phyloP scores from a whole-genome alignment of 2,113 vertebrate genomes.

The Atherinomorus stipes region DNA sequence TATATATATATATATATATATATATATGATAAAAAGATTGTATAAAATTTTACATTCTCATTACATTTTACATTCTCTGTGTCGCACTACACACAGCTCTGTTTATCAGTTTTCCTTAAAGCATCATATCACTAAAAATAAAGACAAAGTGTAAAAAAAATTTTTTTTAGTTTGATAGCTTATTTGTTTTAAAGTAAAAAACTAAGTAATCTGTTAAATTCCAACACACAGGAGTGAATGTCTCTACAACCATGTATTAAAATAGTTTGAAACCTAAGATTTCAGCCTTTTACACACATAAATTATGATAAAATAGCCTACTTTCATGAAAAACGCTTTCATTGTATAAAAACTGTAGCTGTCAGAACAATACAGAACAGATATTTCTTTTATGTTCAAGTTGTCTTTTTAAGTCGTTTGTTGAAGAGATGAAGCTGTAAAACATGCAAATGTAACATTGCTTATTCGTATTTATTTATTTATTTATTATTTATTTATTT shows the following conservation, averaged over 20 bases:
- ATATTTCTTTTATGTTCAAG: conserved; percentile 7
- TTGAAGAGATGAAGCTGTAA: not conserved
- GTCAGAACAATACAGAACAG: not conserved
- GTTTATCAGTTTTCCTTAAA: not conserved
- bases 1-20: no score
- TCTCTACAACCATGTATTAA: not conserved
- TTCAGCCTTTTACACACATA: not conserved
- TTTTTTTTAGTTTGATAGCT: not conserved
- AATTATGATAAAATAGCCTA: not conserved
- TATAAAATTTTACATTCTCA: no score
- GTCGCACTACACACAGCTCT: not conserved
- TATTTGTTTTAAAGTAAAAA: not conserved
- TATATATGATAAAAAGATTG: no score
- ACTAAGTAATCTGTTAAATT: not conserved
- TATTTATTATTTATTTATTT: no score
- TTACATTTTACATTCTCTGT: no score
- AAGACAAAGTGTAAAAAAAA: conserved; percentile 6
- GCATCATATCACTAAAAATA: not conserved
- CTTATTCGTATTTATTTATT: no score
- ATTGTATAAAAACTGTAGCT: no score
- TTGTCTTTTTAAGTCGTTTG: not conserved
- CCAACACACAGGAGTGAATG: not conserved
- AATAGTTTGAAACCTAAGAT: not conserved
- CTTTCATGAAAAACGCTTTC: not conserved
- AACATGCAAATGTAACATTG: no score